Base-by-base conservation (phyloP, 2,888 invertebrate genomes). In the Brenthis daphne region DNA sequence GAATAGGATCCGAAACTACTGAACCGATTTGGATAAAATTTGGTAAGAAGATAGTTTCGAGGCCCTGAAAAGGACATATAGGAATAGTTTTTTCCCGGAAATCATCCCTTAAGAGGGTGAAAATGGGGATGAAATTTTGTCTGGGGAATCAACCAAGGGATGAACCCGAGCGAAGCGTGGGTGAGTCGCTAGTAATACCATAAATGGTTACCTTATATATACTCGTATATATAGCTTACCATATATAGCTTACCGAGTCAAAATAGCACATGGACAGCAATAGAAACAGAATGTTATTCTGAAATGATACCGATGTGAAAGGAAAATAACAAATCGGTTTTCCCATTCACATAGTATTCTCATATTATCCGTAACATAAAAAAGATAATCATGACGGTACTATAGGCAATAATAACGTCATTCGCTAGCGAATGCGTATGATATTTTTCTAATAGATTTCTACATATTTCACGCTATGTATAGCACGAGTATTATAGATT, bases 281-380 rank as follows among this genome's bases (percentile, higher is more conserved):
- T 60, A 65, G 48, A 67, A 71, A 65, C 64, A 71, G 67, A 73
- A 73, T 75, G 73, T 70, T 71, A 70, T 74, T 73, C 73, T 64
- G 68, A 71, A 75, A 72, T 65, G 63, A 75, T 75, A 71, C 72
- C 70, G 75, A 75, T 77, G 76, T 75, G 73, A 74, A 58, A n/a
- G 75, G 78, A 75, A 80, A 81, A 79, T 77, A 80, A 73, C 77
- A 75, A 79, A 82, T 84, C 82, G 80, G 82, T 81, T 79, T 78
- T 70, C 71, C 77, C 76, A 80, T 80, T 83, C 84, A 82, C 76
- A 78, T 75, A 80, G 77, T 77, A 77, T 54, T 78, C 79, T 79
- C 83, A 82, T 82, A 83, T 85, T 83, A 84, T 83, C 80, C 80
- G 81, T 72, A 72, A 51, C 75, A 76, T 73, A 75, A 73, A 77